phyloP scores from a whole-genome alignment of 2,888 invertebrate species.

The Omphaloscelis lunosa region DNA sequence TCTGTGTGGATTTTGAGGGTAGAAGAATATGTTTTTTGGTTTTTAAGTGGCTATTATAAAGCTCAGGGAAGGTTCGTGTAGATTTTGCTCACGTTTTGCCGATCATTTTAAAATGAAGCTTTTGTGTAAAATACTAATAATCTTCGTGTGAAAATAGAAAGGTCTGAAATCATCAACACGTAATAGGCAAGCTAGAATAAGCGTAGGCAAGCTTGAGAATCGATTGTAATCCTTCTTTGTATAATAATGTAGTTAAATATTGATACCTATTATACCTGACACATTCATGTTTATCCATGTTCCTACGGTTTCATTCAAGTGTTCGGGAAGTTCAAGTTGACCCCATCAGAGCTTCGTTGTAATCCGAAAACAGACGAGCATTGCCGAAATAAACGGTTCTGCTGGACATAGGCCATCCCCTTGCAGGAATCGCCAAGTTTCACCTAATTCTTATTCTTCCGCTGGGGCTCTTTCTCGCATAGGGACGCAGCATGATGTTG shows the following conservation, averaged over 20 bases:
- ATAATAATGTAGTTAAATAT: no score
- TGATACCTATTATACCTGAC: no score
- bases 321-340: neutral
- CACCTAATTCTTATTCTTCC: neutral
- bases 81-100: neutral
- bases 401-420: neutral
- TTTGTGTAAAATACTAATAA: neutral
- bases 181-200: neutral
- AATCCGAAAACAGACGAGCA: neutral
- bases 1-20: conserved; percentile 16
- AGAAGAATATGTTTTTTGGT: neutral
- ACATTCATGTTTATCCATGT: neutral
- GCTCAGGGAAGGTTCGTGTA: neutral
- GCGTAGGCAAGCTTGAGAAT: neutral
- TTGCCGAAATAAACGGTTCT: no score
- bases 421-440: neutral
- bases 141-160: neutral
- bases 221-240: neutral
- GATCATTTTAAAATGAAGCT: neutral
- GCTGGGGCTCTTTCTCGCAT: no score
- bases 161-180: neutral
- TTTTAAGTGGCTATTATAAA: neutral
- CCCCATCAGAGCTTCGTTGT: no score
- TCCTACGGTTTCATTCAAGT: neutral
- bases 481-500: no score